Evolutionary conservation across 2,113 vertebrate species (phyloP), one percentile per base, ranked within the genome.

Genomic region (Hemicordylus capensis): DNA sequence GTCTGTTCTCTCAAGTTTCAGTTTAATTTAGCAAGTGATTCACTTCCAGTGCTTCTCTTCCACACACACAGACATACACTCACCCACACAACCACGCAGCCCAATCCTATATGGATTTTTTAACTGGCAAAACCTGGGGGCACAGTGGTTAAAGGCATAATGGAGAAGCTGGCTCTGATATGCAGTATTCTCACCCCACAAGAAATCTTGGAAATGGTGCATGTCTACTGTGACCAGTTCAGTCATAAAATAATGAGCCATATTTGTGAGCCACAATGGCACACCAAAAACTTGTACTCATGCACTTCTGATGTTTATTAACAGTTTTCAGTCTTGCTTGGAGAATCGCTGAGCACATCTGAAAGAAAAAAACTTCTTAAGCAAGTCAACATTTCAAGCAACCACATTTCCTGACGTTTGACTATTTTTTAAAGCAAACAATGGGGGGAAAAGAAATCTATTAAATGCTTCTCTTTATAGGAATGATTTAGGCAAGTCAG

Each of bases 131-230:
- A 93, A 94, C 84, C 83, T 92, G 89, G 91, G 88, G 93, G 77
- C 82, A 44, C 54, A 90, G 90, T 63, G 46, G 85, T 85, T 89
- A 93, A 91, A 88, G 91, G 87, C 89, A 88, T 93, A 92, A 94
- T 92, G 92, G 91, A 94, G 90, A 73, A 79, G 78, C 91, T 88
- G 92, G 90, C 88, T 89, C 39, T 85, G 90, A 83, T 87, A 84
- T 39, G 31, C 88, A 79, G 90, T 82, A 92, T 93, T 93, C 92
- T 90, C 80, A 92, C 92, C 91, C 90, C 94, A 81, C 76, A 90
- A 91, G 91, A 89, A 92, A 88, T 93, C 93, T 92, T 67, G 76
- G 90, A 94, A 95, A 85, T 90, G 90, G 89, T 84, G 89, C 92
- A 75, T 76, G 86, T 89, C 93, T 88, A 28, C 10, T 0, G 73